Evolutionary conservation across 2,888 invertebrate species (phyloP).

Genomic region (Tupiocoris notatus): DNA sequence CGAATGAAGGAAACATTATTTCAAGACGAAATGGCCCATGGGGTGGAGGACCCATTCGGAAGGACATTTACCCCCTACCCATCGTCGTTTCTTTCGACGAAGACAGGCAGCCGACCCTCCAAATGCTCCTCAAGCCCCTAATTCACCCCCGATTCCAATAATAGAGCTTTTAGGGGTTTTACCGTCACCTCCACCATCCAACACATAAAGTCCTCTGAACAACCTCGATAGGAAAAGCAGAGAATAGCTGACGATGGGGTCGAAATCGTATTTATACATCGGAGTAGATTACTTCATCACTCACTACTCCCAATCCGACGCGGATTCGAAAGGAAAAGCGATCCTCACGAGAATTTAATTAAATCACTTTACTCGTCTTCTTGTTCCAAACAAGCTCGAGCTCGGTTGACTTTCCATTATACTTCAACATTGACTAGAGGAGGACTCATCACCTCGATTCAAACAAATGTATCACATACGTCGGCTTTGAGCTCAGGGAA

Average conservation of each 20-base stretch:
- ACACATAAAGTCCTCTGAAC: neutral
- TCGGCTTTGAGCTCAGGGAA: neutral
- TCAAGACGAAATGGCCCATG: neutral
- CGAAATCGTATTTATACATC: slow-evolving; percentile 32
- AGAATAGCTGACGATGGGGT: neutral
- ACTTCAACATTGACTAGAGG: no score
- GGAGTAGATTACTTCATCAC: slow-evolving; percentile 41
- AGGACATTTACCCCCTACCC: slow-evolving; percentile 9
- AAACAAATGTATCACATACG: neutral
- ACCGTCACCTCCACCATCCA: slow-evolving; percentile 1
- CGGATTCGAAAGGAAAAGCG: neutral
- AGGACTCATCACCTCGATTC: no score
- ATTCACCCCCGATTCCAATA: slow-evolving; percentile 38
- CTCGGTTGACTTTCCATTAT: no score
- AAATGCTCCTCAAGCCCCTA: slow-evolving; percentile 13
- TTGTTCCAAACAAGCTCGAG: neutral
- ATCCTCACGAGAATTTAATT: slow-evolving; percentile 29
- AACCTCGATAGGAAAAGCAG: neutral
- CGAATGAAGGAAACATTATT: slow-evolving; percentile 27
- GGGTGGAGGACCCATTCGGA: neutral
- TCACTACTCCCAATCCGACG: slow-evolving; percentile 25
- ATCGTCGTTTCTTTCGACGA: neutral
- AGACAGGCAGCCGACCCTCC: no score
- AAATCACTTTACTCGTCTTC: slow-evolving; percentile 28
- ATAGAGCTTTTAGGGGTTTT: slow-evolving; percentile 37